Conservation (phyloP, 37 sponge, comb jelly and placozoan species). For the Petrosia ficiformis region DNA sequence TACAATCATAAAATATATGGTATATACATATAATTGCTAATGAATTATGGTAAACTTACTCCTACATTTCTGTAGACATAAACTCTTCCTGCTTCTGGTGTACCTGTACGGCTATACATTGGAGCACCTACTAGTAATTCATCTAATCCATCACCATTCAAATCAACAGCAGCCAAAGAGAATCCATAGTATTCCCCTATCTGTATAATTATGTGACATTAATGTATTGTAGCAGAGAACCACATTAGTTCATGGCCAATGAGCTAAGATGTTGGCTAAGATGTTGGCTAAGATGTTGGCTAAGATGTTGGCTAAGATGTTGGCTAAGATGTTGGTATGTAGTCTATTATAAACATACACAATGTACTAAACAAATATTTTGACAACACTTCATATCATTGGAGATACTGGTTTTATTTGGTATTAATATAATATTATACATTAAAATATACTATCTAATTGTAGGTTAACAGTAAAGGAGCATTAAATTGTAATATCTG, state of each 20-base stretch:
- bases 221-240: no score
- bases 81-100: conserved; percentile 71
- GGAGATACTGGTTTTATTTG: conserved; percentile 36
- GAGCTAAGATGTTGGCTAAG: no score
- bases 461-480: no score
- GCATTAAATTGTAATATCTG: no score
- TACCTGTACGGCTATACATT: conserved; percentile 6
- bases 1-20: neutral
- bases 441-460: no score
- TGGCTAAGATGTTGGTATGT: no score
- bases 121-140: conserved; percentile 80
- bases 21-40: neutral
- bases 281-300: no score
- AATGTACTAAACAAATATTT: no score
- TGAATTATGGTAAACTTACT: conserved; percentile 17
- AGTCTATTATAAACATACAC: no score
- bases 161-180: conserved; percentile 46
- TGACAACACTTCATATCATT: conserved; percentile 13
- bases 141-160: conserved; percentile 39
- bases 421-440: no score
- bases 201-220: conserved; percentile 17
- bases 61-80: conserved; percentile 58
- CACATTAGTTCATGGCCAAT: no score
- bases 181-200: conserved; percentile 73
- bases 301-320: no score